phyloP scores from a whole-genome alignment of 1,140 invertebrate genomes.

The Eumaeus atala region DNA sequence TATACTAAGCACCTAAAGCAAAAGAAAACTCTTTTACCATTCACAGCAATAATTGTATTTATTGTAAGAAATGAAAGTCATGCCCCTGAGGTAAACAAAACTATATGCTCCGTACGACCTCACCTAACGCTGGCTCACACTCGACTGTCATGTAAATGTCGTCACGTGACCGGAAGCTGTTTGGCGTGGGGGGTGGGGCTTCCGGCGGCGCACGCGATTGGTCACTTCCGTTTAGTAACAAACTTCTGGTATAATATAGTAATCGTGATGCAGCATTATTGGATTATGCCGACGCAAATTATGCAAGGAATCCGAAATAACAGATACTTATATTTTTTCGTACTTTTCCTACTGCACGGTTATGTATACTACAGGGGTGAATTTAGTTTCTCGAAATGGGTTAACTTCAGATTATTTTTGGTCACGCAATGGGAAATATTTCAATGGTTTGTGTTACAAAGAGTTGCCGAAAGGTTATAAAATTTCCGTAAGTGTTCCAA shows the following conservation, averaged over 20 bases:
- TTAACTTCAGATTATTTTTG: not conserved
- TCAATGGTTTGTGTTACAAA: slow-evolving; percentile 1
- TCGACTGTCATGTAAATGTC: slow-evolving; percentile 69
- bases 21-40: not conserved
- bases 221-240: slow-evolving; percentile 64
- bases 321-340: not conserved
- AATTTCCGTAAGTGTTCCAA: not conserved
- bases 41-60: not conserved
- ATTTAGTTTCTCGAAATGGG: not conserved
- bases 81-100: slow-evolving; percentile 48
- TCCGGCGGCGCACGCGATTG: slow-evolving; percentile 66
- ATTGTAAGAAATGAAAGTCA: slow-evolving; percentile 33
- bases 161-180: slow-evolving; percentile 69
- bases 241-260: slow-evolving; percentile 64
- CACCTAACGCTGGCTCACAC: slow-evolving; percentile 33
- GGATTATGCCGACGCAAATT: slow-evolving; percentile 27
- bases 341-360: not conserved
- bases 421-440: slow-evolving; percentile 5
- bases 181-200: slow-evolving; percentile 52
- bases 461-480: slow-evolving; percentile 5
- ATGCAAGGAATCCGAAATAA: slow-evolving; percentile 5
- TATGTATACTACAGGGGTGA: not conserved
- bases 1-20: not conserved
- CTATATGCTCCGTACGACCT: slow-evolving; percentile 33
- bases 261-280: slow-evolving; percentile 67